Evolutionary conservation across 92 coral and sea anemone genomes (phyloP).

Genomic region (Zoanthus sociatus): DNA sequence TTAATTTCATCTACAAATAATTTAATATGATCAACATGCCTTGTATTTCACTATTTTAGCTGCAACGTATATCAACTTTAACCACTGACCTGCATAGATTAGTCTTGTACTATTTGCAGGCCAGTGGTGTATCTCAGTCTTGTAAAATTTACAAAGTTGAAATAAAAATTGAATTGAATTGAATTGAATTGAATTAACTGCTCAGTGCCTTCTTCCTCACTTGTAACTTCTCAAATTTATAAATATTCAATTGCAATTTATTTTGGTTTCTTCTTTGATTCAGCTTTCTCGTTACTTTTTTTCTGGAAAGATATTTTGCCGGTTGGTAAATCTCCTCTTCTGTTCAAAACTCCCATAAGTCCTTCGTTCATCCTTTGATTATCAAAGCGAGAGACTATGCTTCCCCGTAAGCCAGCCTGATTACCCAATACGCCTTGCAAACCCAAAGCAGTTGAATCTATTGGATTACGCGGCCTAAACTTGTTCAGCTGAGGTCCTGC

Average conservation of each 20-base stretch:
- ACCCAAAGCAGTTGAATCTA: background rate
- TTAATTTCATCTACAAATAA: no score
- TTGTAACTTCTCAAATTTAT: background rate
- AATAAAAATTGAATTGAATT: no score
- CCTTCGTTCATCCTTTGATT: slow-evolving; percentile 20
- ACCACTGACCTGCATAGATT: no score
- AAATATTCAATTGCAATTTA: slow-evolving; percentile 22
- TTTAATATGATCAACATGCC: no score
- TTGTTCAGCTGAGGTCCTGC: slow-evolving; percentile 3
- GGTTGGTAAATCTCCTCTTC: slow-evolving; percentile 20
- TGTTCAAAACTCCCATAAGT: background rate
- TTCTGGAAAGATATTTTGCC: background rate
- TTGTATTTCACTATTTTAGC: no score
- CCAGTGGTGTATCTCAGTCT: no score
- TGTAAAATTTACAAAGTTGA: no score
- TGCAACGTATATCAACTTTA: no score
- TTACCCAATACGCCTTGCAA: slow-evolving; percentile 19
- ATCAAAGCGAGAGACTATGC: background rate
- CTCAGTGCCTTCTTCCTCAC: no score
- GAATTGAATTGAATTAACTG: no score
- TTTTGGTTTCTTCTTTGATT: slow-evolving; percentile 8
- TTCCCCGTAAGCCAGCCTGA: slow-evolving; percentile 16
- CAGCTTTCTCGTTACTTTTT: background rate
- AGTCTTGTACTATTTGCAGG: no score
- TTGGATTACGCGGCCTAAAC: slow-evolving; percentile 19